A percentile compares a stretch with the other conserved stretches of the same genome.
Evolutionary conservation across 1,140 invertebrate genomes (phyloP).

Genomic region (Thrips palmi): DNA sequence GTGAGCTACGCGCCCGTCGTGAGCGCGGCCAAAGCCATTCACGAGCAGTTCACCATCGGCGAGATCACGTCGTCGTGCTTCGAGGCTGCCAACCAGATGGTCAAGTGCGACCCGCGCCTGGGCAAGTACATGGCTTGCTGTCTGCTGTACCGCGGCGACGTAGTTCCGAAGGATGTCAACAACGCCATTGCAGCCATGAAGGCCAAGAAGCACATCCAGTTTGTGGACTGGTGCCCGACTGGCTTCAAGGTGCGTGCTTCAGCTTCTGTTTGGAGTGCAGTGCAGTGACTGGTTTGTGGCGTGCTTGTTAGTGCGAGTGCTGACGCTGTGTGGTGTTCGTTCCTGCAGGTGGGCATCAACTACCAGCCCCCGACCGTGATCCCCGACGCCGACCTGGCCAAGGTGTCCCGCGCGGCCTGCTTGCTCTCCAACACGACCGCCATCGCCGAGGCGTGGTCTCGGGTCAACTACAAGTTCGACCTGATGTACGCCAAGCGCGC

Average conservation of each 20-base stretch:
- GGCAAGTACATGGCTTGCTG: constrained; percentile 62
- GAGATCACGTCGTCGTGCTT: constrained; percentile 61
- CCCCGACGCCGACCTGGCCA: constrained; percentile 36
- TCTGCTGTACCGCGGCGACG: constrained; percentile 32
- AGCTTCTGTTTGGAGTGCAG: no score
- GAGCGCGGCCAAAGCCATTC: constrained; percentile 27
- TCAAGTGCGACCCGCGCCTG: constrained; percentile 26
- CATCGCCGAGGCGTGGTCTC: constrained; percentile 49
- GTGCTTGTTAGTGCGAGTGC: no score
- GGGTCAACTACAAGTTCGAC: constrained; percentile 60
- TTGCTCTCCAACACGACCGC: constrained; percentile 43
- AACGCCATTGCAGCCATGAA: constrained; percentile 36
- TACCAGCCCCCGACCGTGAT: constrained; percentile 51
- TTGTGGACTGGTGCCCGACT: constrained; percentile 39
- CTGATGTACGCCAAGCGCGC: constrained; percentile 49
- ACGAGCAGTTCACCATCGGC: constrained; percentile 33
- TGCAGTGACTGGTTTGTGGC: no score
- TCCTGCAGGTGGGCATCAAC: constrained; percentile 32
- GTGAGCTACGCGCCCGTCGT: constrained; percentile 34
- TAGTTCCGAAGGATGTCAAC: constrained; percentile 41
- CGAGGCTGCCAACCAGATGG: constrained; percentile 56
- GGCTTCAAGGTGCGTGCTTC: constrained; percentile 25
- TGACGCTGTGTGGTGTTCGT: constrained; percentile 43
- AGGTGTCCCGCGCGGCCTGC: constrained; percentile 36
- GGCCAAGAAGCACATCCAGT: constrained; percentile 27